phyloP scores from a whole-genome alignment of 2,797 vertebrate genomes.

The Falco peregrinus region DNA sequence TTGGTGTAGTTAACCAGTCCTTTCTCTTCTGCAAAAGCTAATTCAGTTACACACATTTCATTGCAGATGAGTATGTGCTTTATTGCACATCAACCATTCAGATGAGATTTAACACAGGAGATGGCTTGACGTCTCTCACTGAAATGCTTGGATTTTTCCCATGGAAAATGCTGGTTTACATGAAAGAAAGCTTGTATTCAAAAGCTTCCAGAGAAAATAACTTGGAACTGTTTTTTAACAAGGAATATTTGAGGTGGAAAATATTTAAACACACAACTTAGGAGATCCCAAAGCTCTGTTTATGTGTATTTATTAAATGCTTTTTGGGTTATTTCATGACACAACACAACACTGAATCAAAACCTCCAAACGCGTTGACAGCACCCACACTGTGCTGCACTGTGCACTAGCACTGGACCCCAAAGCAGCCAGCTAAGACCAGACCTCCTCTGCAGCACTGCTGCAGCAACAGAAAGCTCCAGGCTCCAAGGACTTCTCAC shows the following conservation, averaged over 20 bases:
- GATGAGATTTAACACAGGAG: not conserved
- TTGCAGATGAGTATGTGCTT: not conserved
- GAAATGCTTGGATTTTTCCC: not conserved
- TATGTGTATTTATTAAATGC: not conserved
- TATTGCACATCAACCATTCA: not conserved
- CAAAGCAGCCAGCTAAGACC: not conserved
- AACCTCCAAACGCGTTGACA: not conserved
- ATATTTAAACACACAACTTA: not conserved
- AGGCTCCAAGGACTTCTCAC: not conserved
- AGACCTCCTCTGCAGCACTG: not conserved
- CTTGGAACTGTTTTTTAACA: not conserved
- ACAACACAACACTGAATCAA: accelerated
- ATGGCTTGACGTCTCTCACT: not conserved
- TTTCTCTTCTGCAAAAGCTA: not conserved
- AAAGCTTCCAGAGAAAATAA: not conserved
- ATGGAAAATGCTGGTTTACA: not conserved
- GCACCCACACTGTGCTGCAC: accelerated
- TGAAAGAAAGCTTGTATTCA: not conserved
- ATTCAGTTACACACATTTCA: not conserved
- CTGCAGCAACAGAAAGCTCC: not conserved
- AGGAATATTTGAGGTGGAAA: not conserved
- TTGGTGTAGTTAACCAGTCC: not conserved
- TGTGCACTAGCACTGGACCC: not conserved
- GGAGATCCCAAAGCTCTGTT: not conserved
- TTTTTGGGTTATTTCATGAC: not conserved